Evolutionary conservation across 2,113 vertebrate genomes (phyloP).

Genomic region (Emydura subglobosa): DNA sequence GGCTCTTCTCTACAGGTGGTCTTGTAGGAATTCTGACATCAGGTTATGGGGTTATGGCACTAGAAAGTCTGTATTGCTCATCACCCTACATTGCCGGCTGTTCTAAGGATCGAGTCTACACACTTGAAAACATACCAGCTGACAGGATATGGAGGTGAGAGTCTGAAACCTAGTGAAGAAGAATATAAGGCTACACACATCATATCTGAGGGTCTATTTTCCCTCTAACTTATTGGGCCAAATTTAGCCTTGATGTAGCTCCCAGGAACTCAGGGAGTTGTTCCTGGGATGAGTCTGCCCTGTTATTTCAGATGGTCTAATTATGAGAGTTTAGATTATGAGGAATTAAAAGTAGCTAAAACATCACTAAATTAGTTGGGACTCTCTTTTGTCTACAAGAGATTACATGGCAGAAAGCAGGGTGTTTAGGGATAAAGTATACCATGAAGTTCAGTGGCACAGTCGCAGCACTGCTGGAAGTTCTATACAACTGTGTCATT

Average conservation of each 20-base stretch:
- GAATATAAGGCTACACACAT: neutral
- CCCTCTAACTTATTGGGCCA: neutral
- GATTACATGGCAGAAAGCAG: neutral
- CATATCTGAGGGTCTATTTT: rapidly evolving
- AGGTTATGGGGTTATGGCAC: neutral
- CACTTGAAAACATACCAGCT: neutral
- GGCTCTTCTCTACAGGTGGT: neutral
- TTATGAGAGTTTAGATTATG: neutral
- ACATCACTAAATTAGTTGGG: neutral
- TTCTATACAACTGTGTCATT: constrained; percentile 4
- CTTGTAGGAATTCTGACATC: neutral
- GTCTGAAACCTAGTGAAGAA: neutral
- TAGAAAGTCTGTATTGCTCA: neutral
- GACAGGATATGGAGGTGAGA: neutral
- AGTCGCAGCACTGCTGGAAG: neutral
- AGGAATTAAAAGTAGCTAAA: neutral
- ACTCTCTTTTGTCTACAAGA: neutral
- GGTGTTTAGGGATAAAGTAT: neutral
- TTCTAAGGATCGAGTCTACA: neutral
- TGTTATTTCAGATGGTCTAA: neutral
- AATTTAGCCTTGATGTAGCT: neutral
- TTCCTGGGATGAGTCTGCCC: neutral
- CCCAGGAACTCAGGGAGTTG: neutral
- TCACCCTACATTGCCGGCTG: neutral
- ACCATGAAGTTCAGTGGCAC: neutral